Base-by-base conservation (phyloP, 2,797 vertebrate species). In the Crypturellus tataupa region DNA sequence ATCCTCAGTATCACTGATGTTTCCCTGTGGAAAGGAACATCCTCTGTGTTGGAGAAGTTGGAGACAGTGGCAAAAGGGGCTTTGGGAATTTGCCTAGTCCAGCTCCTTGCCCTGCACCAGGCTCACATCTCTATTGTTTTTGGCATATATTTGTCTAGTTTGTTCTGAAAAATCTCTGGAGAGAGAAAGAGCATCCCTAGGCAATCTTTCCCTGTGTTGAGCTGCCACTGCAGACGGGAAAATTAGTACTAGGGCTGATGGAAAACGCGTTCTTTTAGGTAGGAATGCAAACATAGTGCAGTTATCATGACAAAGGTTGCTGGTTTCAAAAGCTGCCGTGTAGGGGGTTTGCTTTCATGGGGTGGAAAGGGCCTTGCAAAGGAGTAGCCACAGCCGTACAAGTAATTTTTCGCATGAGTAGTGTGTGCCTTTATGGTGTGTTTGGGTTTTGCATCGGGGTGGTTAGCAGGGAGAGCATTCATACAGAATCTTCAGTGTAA, bases 1-100 rank as follows among this genome's bases (percentile, higher is more conserved):
- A 8, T 62, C 2, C 10, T 70, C 11, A 62, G 75, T 75, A 55
- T 3, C 10, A 8, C 5, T 12, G n/a, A 39, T 39, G 37, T 3
- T 4, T 8, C 6, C 5, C 24, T 19, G 6, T 72, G 25, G 17
- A 49, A 14, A 8, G 2, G 8, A 3, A 1, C 2, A 13, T 63
- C 17, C 15, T 0, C 0, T 59, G 13, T 46, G 2, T 39, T 79
- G 33, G 71, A 44, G 37, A 88, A 80, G 53, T 40, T 53, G 35
- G 78, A 83, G 63, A 40, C 12, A 71, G 39, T 75, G 20, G 27
- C 15, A 29, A 19, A 81, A 86, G 7, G 6, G 12, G 1, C 10
- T 63, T 24, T 35, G n/a, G n/a, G 8, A 49, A 9, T 10, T 2
- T 2, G 49, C 35, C 23, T 63, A 27, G 29, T 53, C n/a, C 21